Conservation (phyloP, 2,797 vertebrate species). For the Cuniculus paca region DNA sequence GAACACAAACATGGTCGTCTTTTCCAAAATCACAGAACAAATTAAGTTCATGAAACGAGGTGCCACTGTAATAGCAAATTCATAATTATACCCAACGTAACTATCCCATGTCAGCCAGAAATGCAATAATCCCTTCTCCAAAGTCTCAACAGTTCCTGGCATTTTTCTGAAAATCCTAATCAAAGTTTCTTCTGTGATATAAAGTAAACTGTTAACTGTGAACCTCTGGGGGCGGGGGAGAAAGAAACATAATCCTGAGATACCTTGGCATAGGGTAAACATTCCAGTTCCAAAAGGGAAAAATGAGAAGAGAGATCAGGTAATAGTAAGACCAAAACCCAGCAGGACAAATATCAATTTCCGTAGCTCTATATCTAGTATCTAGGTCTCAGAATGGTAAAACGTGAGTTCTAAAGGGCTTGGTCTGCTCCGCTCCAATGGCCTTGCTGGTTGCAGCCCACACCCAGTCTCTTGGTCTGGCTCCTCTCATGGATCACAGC, state of each 20-base stretch:
- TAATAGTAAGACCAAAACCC: background rate
- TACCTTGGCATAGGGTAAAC: background rate
- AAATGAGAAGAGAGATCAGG: background rate
- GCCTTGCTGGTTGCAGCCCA: no score
- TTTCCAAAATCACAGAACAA: background rate
- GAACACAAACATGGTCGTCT: background rate
- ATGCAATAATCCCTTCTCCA: background rate
- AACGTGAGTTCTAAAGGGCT: background rate
- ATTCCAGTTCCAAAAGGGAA: background rate
- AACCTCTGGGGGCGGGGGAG: background rate
- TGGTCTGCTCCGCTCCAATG: background rate
- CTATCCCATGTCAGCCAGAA: background rate
- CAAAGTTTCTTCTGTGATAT: background rate
- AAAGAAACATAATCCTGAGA: background rate
- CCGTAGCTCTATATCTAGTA: background rate
- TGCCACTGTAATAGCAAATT: background rate
- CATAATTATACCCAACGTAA: background rate
- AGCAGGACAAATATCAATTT: background rate
- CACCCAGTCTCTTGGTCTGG: background rate
- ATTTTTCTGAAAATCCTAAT: background rate
- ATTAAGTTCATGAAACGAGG: background rate
- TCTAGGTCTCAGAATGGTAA: background rate
- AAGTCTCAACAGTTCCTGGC: background rate
- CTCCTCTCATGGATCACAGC: background rate
- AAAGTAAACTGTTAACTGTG: background rate